These are phyloP conservation scores for Microcebus ravelobensis DNA, from an alignment of 2,113 vertebrate genomes.

Conservation along the genomic window DNA sequence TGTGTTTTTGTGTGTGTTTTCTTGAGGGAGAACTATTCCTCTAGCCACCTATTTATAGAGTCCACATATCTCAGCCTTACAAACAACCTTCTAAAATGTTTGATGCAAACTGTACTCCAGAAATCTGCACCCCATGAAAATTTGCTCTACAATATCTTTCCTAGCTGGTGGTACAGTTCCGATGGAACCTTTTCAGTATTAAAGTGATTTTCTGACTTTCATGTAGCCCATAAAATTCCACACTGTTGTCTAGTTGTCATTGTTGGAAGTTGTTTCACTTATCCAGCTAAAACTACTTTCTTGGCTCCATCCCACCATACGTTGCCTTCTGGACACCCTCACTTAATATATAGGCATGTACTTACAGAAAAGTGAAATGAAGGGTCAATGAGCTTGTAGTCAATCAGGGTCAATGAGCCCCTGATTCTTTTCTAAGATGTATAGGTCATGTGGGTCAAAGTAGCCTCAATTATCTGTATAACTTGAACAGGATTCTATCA, in stretches of 20 bases:
- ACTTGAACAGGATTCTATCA: not conserved
- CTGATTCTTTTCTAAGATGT: not conserved
- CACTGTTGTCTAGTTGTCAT: not conserved
- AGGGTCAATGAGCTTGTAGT: not conserved
- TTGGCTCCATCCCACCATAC: not conserved
- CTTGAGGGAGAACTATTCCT: not conserved
- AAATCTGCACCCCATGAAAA: not conserved
- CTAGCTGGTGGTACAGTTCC: not conserved
- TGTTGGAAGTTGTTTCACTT: not conserved
- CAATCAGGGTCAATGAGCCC: not conserved
- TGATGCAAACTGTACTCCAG: not conserved
- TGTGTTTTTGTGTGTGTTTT: not conserved
- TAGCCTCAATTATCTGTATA: not conserved
- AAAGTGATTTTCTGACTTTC: not conserved
- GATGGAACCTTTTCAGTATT: not conserved
- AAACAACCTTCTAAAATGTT: not conserved
- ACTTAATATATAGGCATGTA: rapidly evolving
- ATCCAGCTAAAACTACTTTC: not conserved
- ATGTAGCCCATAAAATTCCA: not conserved
- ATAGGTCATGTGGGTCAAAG: not conserved
- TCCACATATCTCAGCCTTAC: not conserved
- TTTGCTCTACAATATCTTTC: not conserved
- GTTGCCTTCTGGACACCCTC: not conserved
- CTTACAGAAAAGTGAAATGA: not conserved
- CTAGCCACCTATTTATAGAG: not conserved